These are phyloP conservation scores for Labrus mixtus DNA, from an alignment of 2,113 vertebrate species.

Conservation along the genomic window DNA sequence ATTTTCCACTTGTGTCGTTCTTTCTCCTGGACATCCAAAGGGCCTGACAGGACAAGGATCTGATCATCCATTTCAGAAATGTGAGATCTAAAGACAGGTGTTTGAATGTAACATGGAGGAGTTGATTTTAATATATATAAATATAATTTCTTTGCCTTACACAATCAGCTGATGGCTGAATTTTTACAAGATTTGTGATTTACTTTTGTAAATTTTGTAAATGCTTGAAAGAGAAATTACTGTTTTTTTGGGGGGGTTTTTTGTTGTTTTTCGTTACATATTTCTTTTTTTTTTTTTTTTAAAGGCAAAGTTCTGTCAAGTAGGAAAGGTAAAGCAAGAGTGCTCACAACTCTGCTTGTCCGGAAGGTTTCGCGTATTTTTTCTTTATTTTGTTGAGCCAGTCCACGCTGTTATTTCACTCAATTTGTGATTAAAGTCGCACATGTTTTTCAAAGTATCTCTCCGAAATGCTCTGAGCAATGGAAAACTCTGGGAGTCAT, in stretches of 20 bases:
- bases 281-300: conserved; percentile 55
- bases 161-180: conserved; percentile 74
- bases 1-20: conserved; percentile 54
- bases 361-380: neutral
- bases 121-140: conserved; percentile 69
- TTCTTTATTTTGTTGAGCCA: conserved; percentile 34
- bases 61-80: conserved; percentile 48
- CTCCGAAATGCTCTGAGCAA: neutral
- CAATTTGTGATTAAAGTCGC: conserved; percentile 17
- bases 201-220: conserved; percentile 86
- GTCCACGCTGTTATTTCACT: conserved; percentile 7
- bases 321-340: conserved; percentile 53
- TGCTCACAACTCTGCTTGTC: conserved; percentile 42
- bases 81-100: conserved; percentile 68
- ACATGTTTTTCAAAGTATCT: too few relatives aligned
- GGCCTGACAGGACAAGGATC: conserved; percentile 46
- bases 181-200: conserved; percentile 81
- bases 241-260: conserved; percentile 62
- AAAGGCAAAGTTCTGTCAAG: conserved; percentile 35
- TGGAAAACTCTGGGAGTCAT: neutral
- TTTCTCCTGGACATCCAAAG: conserved; percentile 30
- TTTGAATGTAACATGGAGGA: conserved; percentile 82
- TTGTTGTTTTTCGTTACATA: neutral
- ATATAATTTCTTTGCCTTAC: conserved; percentile 79
- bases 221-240: conserved; percentile 76